Conservation (phyloP, 2,888 invertebrate species). For the Heliconius erato region DNA sequence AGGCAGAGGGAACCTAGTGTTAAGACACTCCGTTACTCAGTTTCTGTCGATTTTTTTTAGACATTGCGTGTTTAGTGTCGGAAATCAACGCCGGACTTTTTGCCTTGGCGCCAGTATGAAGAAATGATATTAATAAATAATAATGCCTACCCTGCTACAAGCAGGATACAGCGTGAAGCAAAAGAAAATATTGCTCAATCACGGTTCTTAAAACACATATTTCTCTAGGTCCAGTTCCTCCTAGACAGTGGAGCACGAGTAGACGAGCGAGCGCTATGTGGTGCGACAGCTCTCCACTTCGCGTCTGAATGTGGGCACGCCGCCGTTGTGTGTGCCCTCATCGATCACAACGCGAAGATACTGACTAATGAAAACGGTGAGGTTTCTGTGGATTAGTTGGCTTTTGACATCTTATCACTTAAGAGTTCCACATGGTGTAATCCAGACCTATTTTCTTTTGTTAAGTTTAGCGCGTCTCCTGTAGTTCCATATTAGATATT, state of each 20-base stretch:
- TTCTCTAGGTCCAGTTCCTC: slow-evolving; percentile 89
- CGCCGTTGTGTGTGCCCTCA: slow-evolving; percentile 90
- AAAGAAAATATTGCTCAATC: not conserved
- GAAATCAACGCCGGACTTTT: too few species aligned
- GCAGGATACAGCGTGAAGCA: not conserved
- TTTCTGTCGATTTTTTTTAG: too few species aligned
- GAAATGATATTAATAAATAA: too few species aligned
- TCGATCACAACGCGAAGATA: slow-evolving; percentile 91
- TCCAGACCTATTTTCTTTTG: too few species aligned
- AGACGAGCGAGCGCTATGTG: slow-evolving; percentile 93
- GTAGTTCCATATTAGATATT: too few species aligned
- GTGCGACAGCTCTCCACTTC: slow-evolving; percentile 96
- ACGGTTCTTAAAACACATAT: not conserved
- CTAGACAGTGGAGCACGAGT: slow-evolving; percentile 92
- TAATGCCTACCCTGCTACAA: not conserved
- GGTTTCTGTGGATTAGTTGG: slow-evolving; percentile 9
- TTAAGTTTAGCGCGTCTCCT: too few species aligned
- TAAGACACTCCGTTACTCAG: too few species aligned
- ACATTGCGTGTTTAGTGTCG: too few species aligned
- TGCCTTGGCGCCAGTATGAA: too few species aligned
- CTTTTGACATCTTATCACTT: not conserved
- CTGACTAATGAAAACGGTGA: slow-evolving; percentile 90
- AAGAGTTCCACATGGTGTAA: too few species aligned
- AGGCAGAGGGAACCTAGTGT: too few species aligned
- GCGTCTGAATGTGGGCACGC: slow-evolving; percentile 95